Conservation (phyloP, 1,140 invertebrate genomes). For the Drosophila kurseongensis region DNA sequence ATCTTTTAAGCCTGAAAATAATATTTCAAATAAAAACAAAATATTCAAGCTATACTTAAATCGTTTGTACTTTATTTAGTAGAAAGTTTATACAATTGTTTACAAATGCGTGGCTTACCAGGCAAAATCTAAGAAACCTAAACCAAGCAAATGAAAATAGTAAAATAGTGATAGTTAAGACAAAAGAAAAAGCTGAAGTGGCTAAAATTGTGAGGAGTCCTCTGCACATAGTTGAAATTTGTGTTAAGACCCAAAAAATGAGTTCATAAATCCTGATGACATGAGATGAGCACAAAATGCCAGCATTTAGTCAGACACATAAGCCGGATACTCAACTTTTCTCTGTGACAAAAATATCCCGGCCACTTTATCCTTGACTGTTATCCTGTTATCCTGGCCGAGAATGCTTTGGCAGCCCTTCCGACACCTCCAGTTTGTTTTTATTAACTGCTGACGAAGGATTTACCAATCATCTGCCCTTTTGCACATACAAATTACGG, state of each 20-base stretch:
- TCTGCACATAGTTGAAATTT: background rate
- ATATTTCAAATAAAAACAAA: too few species aligned
- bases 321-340: slow-evolving; percentile 21
- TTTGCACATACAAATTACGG: slow-evolving; percentile 30
- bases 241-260: background rate
- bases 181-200: background rate
- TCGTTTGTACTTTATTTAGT: too few species aligned
- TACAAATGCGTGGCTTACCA: too few species aligned
- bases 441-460: slow-evolving; percentile 72
- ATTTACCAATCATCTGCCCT: slow-evolving; percentile 66
- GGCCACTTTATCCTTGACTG: slow-evolving; percentile 24
- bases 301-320: slow-evolving; percentile 14
- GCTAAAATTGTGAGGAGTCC: background rate
- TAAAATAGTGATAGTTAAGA: too few species aligned
- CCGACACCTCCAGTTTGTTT: slow-evolving; percentile 56
- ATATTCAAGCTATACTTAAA: too few species aligned
- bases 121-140: too few species aligned
- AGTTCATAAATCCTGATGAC: slow-evolving; percentile 22
- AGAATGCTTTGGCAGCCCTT: background rate
- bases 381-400: slow-evolving; percentile 12
- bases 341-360: slow-evolving; percentile 3
- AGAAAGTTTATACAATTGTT: too few species aligned
- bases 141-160: too few species aligned
- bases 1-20: too few species aligned
- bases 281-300: slow-evolving; percentile 3